Evolutionary conservation across 2,888 invertebrate species (phyloP).

Genomic region (Theristus sp.): DNA sequence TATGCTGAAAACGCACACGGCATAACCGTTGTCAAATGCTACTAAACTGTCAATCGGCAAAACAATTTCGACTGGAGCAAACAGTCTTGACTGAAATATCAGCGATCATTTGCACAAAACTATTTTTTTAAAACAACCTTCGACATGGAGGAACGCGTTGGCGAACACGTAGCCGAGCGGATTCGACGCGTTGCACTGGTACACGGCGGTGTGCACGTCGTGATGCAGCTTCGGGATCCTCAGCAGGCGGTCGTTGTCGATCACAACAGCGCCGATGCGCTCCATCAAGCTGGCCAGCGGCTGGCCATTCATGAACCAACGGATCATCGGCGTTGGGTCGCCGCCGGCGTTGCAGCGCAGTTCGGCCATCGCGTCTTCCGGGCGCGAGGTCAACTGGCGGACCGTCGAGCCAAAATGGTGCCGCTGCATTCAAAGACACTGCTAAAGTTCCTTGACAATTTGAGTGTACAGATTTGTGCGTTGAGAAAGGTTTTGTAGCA

Average conservation of each 20-base stretch:
- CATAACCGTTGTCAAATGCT: no score
- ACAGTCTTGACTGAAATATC: no score
- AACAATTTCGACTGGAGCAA: no score
- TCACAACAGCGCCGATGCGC: background rate
- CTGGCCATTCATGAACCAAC: conserved; percentile 88
- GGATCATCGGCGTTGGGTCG: conserved; percentile 68
- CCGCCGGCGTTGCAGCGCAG: conserved; percentile 75
- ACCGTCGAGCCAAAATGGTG: conserved; percentile 60
- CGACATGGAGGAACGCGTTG: conserved; percentile 87
- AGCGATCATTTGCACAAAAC: background rate
- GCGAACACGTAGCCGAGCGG: conserved; percentile 92
- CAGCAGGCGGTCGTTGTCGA: conserved; percentile 9
- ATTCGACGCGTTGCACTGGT: conserved; percentile 97
- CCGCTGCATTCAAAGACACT: no score
- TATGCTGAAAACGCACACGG: conserved; percentile 18
- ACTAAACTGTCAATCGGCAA: no score
- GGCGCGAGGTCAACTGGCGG: conserved; percentile 69
- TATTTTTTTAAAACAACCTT: conserved; percentile 41
- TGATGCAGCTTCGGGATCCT: conserved; percentile 55
- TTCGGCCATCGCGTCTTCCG: conserved; percentile 70
- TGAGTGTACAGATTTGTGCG: background rate
- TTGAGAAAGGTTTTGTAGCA: no score
- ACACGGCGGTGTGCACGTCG: conserved; percentile 70
- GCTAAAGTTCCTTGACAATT: background rate
- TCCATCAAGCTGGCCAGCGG: conserved; percentile 37